phyloP scores from a whole-genome alignment of 2,888 invertebrate species.

The Prenolepis imparis region DNA sequence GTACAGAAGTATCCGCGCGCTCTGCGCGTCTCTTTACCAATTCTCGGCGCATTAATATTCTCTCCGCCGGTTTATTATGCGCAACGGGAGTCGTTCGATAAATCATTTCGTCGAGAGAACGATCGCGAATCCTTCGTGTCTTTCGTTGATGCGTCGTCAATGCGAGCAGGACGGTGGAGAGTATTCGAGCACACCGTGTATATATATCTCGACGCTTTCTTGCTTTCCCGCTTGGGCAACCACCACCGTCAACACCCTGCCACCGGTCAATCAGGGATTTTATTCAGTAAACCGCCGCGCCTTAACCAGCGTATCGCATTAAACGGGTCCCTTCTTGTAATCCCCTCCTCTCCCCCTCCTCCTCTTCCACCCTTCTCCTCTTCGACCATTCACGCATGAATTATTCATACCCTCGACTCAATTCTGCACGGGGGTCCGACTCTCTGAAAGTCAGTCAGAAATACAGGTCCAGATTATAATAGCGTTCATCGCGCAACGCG shows the following conservation, averaged over 20 bases:
- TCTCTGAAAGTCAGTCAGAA: conserved; percentile 81
- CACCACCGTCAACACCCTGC: conserved; percentile 79
- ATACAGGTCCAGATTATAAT: conserved; percentile 80
- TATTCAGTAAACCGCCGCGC: conserved; percentile 83
- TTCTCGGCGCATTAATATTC: conserved; percentile 42
- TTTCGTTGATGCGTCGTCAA: conserved; percentile 59
- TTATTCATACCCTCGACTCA: conserved; percentile 84
- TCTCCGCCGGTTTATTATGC: conserved; percentile 21
- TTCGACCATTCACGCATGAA: conserved; percentile 77
- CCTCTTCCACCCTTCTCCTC: conserved; percentile 71
- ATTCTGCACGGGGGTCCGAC: conserved; percentile 82
- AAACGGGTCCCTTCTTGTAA: conserved; percentile 80
- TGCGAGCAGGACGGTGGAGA: conserved; percentile 47
- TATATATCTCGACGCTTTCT: conserved; percentile 79
- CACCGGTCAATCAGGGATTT: conserved; percentile 84
- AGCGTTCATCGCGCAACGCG: conserved; percentile 71
- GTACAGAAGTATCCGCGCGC: conserved; percentile 39
- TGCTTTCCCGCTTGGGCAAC: conserved; percentile 67
- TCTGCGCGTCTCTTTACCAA: conserved; percentile 30
- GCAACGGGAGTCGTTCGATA: conserved; percentile 48
- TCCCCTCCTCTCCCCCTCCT: conserved; percentile 64
- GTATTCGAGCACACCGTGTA: conserved; percentile 66
- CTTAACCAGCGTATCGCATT: conserved; percentile 84
- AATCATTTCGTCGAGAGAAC: conserved; percentile 37
- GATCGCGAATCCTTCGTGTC: conserved; percentile 65